Base-by-base conservation (phyloP, 2,797 vertebrate genomes). In the Hyperoplus immaculatus region DNA sequence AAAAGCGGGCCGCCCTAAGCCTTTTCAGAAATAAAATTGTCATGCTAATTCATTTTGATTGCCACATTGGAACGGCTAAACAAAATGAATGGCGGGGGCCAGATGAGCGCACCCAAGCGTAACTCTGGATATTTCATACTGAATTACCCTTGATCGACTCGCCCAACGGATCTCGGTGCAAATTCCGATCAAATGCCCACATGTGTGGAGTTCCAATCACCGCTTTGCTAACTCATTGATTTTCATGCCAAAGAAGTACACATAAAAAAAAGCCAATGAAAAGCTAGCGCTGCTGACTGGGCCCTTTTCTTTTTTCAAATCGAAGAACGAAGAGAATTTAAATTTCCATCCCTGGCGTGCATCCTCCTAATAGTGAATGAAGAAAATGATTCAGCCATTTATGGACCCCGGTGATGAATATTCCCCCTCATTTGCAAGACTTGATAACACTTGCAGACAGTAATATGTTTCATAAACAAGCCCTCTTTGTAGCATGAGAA, bases 11-110 rank as follows among this genome's bases (percentile, higher is more conserved):
- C 70, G 64, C 82, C 83, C 80, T 80, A 88, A 93, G 91, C 88
- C 92, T 92, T 94, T 94, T 94, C 89, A 94, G 92, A 95, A 95
- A 96, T 95, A 93, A 94, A 95, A 96, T 95, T 95, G 95, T 96
- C 95, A 96, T 94, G 95, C 94, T 96, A 95, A 96, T 96, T 94
- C 91, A 94, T 93, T 95, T 94, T 95, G 95, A 96, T 95, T 94
- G 94, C 91, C 92, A 94, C 92, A 93, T 94, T 93, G 93, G 91
- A 94, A 90, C 81, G 89, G 93, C 94, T 95, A 94, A 96, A 95
- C 94, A 95, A 95, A 96, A 95, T 93, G 93, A 94, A 95, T 89
- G 88, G 88, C 83, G 87, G 90, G 87, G 90, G 88, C 92, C 94
- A 95, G 95, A 95, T 95, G 95, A 69, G 81, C 73, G 84, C 85